Percentiles rank a stretch among this genome's conserved stretches.
These are phyloP conservation scores for Pangasius larnaudii DNA, from an alignment of 2,797 vertebrate species.

Conservation along the genomic window DNA sequence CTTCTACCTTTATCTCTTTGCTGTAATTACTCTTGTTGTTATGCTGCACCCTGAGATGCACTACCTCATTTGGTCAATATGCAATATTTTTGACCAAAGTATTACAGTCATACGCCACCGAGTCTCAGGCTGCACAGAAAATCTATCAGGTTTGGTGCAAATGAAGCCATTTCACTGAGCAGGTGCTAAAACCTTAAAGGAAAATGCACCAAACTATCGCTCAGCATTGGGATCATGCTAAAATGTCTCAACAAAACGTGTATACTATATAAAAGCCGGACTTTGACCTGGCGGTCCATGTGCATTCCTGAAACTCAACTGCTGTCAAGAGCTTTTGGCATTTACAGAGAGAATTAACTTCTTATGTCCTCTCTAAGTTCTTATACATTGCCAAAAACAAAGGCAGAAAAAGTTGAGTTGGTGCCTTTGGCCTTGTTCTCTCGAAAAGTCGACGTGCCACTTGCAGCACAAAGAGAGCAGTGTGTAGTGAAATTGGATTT, in stretches of 20 bases:
- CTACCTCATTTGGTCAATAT: slow-evolving; percentile 55
- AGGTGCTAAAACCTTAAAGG: background rate
- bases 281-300: background rate
- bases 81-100: slow-evolving; percentile 14
- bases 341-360: background rate
- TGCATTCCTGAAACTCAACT: background rate
- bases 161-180: background rate
- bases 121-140: slow-evolving; percentile 14
- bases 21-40: slow-evolving; percentile 10
- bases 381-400: background rate
- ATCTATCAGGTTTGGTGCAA: background rate
- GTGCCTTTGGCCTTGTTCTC: background rate
- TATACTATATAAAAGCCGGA: background rate
- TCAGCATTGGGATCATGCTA: background rate
- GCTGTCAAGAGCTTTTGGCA: background rate
- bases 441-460: background rate
- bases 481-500: no score
- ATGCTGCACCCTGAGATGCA: slow-evolving; percentile 43
- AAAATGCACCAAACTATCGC: background rate
- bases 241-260: background rate
- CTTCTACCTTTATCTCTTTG: background rate
- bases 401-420: background rate
- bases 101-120: background rate
- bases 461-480: background rate
- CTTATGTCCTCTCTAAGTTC: background rate